Conservation (phyloP, 2,888 invertebrate species). For the Silvanus unidentatus region DNA sequence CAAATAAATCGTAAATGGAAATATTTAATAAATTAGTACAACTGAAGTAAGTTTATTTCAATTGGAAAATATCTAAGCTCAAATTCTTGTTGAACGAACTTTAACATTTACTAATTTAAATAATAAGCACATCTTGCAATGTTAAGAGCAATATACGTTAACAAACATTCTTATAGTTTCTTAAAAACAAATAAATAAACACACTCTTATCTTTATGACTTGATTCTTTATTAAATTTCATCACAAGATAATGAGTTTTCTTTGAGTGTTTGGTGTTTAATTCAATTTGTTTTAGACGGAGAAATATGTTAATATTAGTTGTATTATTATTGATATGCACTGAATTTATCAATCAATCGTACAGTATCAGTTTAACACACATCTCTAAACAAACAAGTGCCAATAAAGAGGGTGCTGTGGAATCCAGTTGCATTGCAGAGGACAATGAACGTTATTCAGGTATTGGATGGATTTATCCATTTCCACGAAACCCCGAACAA, state of each 20-base stretch:
- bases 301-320: conserved; percentile 23
- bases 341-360: conserved; percentile 14
- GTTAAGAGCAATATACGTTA: conserved; percentile 10
- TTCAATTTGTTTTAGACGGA: conserved; percentile 16
- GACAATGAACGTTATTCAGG: conserved; percentile 36
- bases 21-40: conserved; percentile 19
- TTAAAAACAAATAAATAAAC: neutral
- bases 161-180: neutral
- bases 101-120: conserved; percentile 6
- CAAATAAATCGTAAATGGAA: conserved; percentile 17
- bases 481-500: conserved; percentile 25
- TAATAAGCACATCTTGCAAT: neutral
- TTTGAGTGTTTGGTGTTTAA: neutral
- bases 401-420: conserved; percentile 18
- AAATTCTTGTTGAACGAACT: conserved; percentile 6
- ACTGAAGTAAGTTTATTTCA: conserved; percentile 20
- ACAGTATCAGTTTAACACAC: conserved; percentile 33
- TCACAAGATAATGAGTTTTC: neutral
- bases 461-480: conserved; percentile 38
- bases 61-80: conserved; percentile 10
- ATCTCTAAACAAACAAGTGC: conserved; percentile 27
- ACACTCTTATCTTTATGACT: neutral
- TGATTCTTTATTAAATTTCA: neutral
- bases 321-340: conserved; percentile 21
- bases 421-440: conserved; percentile 38